These are phyloP conservation scores for Motacilla alba DNA, from an alignment of 2,113 vertebrate genomes.

Conservation along the genomic window DNA sequence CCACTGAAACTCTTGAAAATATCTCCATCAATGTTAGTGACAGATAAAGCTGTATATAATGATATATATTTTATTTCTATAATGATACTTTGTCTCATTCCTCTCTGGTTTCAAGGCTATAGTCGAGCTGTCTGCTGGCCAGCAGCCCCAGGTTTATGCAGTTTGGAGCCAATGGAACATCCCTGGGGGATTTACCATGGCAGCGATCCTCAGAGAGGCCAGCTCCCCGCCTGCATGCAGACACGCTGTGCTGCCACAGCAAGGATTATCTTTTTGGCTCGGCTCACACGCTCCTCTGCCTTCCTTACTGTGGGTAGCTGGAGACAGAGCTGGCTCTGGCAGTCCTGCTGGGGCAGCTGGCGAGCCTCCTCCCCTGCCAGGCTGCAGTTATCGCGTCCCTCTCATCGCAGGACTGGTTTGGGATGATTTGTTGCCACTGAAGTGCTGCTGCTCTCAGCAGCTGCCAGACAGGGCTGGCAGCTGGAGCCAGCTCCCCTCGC, in stretches of 20 bases:
- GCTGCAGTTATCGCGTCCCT: not conserved
- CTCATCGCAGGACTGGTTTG: not conserved
- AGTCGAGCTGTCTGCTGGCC: not conserved
- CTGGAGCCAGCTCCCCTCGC: not conserved
- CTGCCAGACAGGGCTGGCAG: not conserved
- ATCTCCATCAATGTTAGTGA: too few species aligned
- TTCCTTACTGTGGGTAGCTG: not conserved
- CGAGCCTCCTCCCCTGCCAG: not conserved
- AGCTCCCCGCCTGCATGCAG: not conserved
- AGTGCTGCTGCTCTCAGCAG: not conserved
- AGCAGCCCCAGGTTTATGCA: not conserved
- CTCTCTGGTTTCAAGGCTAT: not conserved
- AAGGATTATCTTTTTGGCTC: not conserved
- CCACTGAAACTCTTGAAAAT: not conserved
- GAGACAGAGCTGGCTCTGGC: not conserved
- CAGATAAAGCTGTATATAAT: not conserved
- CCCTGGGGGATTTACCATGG: not conserved
- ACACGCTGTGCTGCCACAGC: not conserved
- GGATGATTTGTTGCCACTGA: not conserved
- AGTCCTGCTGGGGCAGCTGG: not conserved
- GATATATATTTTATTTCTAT: not conserved
- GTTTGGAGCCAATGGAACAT: not conserved
- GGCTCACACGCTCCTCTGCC: not conserved
- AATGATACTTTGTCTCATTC: not conserved
- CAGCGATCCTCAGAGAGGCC: not conserved